Evolutionary conservation across 2,888 invertebrate genomes (phyloP).

Genomic region (Parapristionchus giblindavisi): DNA sequence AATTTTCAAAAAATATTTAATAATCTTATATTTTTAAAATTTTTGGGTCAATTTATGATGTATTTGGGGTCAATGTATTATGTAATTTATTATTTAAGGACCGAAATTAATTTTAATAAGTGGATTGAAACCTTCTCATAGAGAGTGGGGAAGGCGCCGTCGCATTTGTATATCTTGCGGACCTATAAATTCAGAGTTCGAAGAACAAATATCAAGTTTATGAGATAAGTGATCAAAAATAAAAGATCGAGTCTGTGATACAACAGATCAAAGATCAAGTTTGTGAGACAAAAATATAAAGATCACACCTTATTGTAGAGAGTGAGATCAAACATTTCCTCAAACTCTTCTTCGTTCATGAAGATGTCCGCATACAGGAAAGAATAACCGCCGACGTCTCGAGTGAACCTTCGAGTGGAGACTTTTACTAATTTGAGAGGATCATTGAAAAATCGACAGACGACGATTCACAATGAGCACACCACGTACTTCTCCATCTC

Average conservation of each 20-base stretch:
- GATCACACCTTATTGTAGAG: slow-evolving; percentile 76
- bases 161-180: slow-evolving; percentile 71
- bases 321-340: slow-evolving; percentile 78
- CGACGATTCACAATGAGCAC: not conserved
- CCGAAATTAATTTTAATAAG: too few species aligned
- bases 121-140: slow-evolving; percentile 75
- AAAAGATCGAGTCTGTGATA: not conserved
- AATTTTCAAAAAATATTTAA: not conserved
- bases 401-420: slow-evolving; percentile 73
- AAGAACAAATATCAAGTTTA: not conserved
- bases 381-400: slow-evolving; percentile 77
- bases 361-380: slow-evolving; percentile 81
- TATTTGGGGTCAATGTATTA: too few species aligned
- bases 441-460: not conserved
- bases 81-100: too few species aligned
- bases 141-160: slow-evolving; percentile 77
- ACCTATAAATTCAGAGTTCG: slow-evolving; percentile 46
- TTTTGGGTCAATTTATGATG: too few species aligned
- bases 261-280: not conserved
- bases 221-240: not conserved
- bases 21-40: not conserved
- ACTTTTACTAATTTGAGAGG: not conserved
- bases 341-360: slow-evolving; percentile 78
- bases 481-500: slow-evolving; percentile 76
- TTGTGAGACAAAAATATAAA: not conserved